Conservation (phyloP, 2,888 invertebrate genomes). For the Cosmopolites sordidus region DNA sequence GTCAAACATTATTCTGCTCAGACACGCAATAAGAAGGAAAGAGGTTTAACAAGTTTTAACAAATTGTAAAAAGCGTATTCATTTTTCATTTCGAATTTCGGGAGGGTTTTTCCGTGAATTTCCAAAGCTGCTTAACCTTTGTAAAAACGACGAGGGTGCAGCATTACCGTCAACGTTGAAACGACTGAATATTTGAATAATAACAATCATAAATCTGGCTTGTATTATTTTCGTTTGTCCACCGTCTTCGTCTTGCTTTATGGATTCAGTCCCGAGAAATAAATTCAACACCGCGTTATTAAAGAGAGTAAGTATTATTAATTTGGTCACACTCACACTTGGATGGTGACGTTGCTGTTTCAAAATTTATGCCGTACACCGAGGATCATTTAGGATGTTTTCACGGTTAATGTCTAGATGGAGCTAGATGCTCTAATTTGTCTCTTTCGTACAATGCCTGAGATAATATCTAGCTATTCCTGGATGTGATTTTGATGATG, state of each 20-base stretch:
- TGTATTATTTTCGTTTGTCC: constrained; percentile 16
- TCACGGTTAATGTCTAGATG: too few relatives aligned
- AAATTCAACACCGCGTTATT: constrained; percentile 4
- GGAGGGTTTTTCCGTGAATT: constrained; percentile 6
- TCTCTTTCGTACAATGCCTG: too few relatives aligned
- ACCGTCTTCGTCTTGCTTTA: constrained; percentile 11
- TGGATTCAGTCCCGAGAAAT: constrained; percentile 8
- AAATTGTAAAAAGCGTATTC: constrained; percentile 8
- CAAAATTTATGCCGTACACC: too few relatives aligned
- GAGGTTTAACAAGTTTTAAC: constrained; percentile 8
- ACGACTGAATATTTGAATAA: constrained; percentile 19
- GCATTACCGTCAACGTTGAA: constrained; percentile 13
- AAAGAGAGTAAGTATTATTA: background rate
- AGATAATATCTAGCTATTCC: too few relatives aligned
- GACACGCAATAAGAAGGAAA: constrained; percentile 1
- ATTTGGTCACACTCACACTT: too few relatives aligned
- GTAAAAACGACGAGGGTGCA: constrained; percentile 12
- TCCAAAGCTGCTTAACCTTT: constrained; percentile 18
- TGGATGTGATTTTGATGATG: too few relatives aligned
- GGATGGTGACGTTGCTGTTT: too few relatives aligned
- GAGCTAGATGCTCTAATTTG: too few relatives aligned
- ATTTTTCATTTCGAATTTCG: constrained; percentile 16
- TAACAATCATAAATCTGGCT: constrained; percentile 15
- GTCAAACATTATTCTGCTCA: background rate
- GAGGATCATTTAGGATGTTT: too few relatives aligned